Conservation (phyloP, 2,888 invertebrate species). For the Cryptophagus acutangulus region DNA sequence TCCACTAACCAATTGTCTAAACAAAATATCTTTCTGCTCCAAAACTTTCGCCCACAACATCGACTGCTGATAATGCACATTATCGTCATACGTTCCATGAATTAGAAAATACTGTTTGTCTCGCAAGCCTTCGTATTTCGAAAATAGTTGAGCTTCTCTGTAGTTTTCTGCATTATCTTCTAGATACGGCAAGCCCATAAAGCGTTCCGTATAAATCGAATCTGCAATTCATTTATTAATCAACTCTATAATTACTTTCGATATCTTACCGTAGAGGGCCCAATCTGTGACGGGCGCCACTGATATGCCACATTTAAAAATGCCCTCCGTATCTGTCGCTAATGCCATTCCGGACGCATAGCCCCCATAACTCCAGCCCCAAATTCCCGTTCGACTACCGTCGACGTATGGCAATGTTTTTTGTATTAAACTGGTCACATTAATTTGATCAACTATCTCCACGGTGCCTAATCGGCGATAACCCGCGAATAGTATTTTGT, state of each 20-base stretch:
- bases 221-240: conserved; percentile 58
- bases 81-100: conserved; percentile 93
- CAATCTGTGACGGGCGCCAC: conserved; percentile 97
- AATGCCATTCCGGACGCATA: conserved; percentile 86
- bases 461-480: conserved; percentile 82
- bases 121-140: conserved; percentile 54
- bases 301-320: conserved; percentile 90
- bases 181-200: conserved; percentile 79
- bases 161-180: conserved; percentile 73
- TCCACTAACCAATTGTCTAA: conserved; percentile 80
- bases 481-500: conserved; percentile 72
- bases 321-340: conserved; percentile 65
- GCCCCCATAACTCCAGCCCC: conserved; percentile 99
- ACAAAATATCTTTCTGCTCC: conserved; percentile 80
- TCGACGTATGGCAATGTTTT: conserved; percentile 69
- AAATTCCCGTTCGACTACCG: conserved; percentile 77
- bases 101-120: conserved; percentile 82
- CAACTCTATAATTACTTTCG: conserved; percentile 18
- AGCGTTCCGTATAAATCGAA: conserved; percentile 94
- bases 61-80: conserved; percentile 96
- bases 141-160: conserved; percentile 68
- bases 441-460: conserved; percentile 89
- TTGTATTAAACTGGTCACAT: conserved; percentile 70
- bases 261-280: conserved; percentile 86
- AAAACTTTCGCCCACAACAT: conserved; percentile 85